Base-by-base conservation (phyloP, 2,888 invertebrate species). In the Pycnomerus fuliginosus region DNA sequence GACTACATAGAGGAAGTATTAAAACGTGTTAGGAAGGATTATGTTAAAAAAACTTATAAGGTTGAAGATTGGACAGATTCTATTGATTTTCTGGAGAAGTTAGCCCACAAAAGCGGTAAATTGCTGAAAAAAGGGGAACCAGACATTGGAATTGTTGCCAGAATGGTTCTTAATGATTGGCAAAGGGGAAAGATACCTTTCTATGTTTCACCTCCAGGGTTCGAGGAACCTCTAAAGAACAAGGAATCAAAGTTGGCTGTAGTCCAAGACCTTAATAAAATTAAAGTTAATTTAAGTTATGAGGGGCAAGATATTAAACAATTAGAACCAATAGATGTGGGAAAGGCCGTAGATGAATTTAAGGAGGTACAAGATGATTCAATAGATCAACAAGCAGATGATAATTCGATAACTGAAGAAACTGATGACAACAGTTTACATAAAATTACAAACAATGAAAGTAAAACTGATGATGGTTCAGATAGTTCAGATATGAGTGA, bases 101-200 rank as follows among this genome's bases (percentile, higher is more conserved):
- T 96, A 59, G 95, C 97, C 1, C 78, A 80, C 33, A 82, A 87
- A 53, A 82, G 83, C 7, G 99, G 99, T 0, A 94, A 93, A 73
- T 75, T 99, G 37, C 71, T 95, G 5, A 98, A 96, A 70, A 93
- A 93, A 58, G 99, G 96, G n/a, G 97, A 99, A 67, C 94, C 99
- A 5, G 96, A 99, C 74, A 75, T 95, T 12, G 75, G 80, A 32
- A 88, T 88, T 46, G 88, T 89, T 1, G 87, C 99, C 0, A 87
- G 89, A 69, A 96, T 96, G 90, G 84, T 99, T 5, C 78, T 99
- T 1, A 99, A 99, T 75, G 99, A 99, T 72, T 99, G 95, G 90
- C 98, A 99, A 74, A 80, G 99, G 62, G 99, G 99, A 3, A 95
- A 94, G 72, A 74, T 99, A 37, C 97, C 98, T 1, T 98, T 90